A percentile compares a stretch with the other conserved stretches of the same genome.
These are phyloP conservation scores for Psittacula derbiana DNA, from an alignment of 2,797 vertebrate species.

Conservation along the genomic window DNA sequence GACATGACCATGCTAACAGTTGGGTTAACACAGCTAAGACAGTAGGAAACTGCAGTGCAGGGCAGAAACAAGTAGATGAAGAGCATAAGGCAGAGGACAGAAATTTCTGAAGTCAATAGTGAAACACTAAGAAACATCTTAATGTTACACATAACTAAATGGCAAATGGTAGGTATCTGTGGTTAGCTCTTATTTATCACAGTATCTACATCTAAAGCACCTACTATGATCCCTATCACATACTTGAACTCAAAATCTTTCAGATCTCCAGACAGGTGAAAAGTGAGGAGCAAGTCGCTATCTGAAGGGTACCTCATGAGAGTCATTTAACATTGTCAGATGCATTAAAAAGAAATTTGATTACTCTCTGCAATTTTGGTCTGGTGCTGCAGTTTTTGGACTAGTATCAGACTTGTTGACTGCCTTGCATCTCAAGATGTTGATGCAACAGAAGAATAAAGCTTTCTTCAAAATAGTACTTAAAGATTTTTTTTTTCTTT, in stretches of 20 bases:
- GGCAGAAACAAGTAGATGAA: not conserved
- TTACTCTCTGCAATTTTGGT: not conserved
- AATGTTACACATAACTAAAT: not conserved
- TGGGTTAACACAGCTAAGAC: not conserved
- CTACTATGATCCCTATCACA: not conserved
- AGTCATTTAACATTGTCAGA: not conserved
- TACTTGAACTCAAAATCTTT: not conserved
- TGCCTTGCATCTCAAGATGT: not conserved
- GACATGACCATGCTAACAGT: accelerated
- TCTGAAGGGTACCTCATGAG: not conserved
- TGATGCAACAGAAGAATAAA: not conserved
- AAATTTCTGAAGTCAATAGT: not conserved
- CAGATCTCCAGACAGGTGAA: not conserved
- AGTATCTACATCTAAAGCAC: not conserved
- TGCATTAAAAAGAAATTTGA: not conserved
- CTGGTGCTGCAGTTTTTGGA: not conserved
- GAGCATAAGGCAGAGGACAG: not conserved
- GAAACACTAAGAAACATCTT: not conserved
- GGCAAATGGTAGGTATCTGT: not conserved
- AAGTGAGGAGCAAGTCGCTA: not conserved
- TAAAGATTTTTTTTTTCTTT: too few relatives aligned
- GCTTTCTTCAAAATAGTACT: not conserved
- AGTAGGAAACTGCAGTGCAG: not conserved
- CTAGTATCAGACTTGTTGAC: not conserved
- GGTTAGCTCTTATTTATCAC: not conserved